Evolutionary conservation across 1,140 invertebrate species (phyloP), one percentile per base, ranked within the genome.

Genomic region (Drosophila ficusphila): DNA sequence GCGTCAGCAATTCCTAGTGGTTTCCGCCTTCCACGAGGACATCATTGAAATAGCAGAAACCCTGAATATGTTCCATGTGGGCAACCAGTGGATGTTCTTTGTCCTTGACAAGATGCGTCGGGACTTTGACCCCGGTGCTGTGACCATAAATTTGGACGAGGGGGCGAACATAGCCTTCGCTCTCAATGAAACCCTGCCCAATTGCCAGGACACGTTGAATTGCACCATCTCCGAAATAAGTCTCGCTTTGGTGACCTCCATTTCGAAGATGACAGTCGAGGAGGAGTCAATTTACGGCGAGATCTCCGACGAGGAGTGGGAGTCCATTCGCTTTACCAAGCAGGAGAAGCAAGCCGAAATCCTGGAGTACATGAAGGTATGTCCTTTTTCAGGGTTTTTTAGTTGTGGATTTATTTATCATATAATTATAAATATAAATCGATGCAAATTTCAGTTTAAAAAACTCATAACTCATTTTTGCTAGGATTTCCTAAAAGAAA

Each of bases 111-210:
- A 93, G 0, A 89, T 92, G 49, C 58, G 71, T 4, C 85, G 82
- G 1, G 91, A 90, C 48, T 91, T 92, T 11, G 92, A 94, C 68
- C 82, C 95, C 25, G 91, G 93, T 0, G 89, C 90, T 12, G 92
- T 95, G 33, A 91, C 93, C 19, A 92, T 93, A 36, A 91, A 83
- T 49, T 86, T 96, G 18, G 92, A 92, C 2, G 96, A 97, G 90
- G 96, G 96, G 2, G 95, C 96, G 76, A 97, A 97, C 90, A 90
- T 97, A n/a, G 96, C 96, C 11, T 96, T 96, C 76, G 92, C 96
- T 23, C 95, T 95, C 67, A 97, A 97, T 88, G 91, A 92, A 4
- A 95, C 96, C 3, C 4, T 29, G 1, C 16, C 58, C 0, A 44
- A 70, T 27, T 91, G 90, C 19, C 46, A 49, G 71, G 79, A 76